A percentile compares a stretch with the other conserved stretches of the same genome.
Conservation (phyloP, 1,140 invertebrate species). For the Drosophila erecta region DNA sequence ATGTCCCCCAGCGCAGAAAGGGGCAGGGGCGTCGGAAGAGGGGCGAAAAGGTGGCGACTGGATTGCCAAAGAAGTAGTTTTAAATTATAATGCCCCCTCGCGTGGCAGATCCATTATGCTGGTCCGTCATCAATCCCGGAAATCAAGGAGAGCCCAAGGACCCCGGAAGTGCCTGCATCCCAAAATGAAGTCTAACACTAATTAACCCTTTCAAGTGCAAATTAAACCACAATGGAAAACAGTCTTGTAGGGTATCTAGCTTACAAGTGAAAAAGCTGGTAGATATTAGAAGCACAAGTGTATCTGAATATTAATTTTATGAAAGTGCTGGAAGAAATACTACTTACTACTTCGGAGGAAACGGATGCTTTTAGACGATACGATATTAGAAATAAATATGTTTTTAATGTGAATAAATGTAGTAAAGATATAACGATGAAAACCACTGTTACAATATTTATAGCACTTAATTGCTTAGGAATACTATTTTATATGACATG, state of each 20-base stretch:
- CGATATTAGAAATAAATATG: too few relatives aligned
- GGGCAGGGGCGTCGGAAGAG: background rate
- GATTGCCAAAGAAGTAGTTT: slow-evolving; percentile 54
- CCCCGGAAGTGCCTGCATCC: slow-evolving; percentile 5
- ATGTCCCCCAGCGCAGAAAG: slow-evolving; percentile 29
- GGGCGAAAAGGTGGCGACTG: background rate
- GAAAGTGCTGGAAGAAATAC: background rate
- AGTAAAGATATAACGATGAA: too few relatives aligned
- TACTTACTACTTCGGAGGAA: too few relatives aligned
- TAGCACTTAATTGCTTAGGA: too few relatives aligned
- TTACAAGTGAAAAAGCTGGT: background rate
- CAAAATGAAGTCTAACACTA: slow-evolving; percentile 14
- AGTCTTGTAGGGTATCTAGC: background rate
- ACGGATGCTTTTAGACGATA: too few relatives aligned
- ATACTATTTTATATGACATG: too few relatives aligned
- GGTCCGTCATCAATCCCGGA: slow-evolving; percentile 47
- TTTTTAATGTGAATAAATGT: too few relatives aligned
- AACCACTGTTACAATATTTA: too few relatives aligned
- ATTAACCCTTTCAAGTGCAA: slow-evolving; percentile 29
- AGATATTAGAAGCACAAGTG: background rate
- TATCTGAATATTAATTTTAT: background rate
- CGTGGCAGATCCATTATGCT: slow-evolving; percentile 43
- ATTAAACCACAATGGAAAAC: background rate
- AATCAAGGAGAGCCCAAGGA: slow-evolving; percentile 26
- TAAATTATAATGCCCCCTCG: slow-evolving; percentile 73